A percentile compares a stretch with the other conserved stretches of the same genome.
phyloP scores from a whole-genome alignment of 2,797 vertebrate species.

The Notoglanidium macrostoma region DNA sequence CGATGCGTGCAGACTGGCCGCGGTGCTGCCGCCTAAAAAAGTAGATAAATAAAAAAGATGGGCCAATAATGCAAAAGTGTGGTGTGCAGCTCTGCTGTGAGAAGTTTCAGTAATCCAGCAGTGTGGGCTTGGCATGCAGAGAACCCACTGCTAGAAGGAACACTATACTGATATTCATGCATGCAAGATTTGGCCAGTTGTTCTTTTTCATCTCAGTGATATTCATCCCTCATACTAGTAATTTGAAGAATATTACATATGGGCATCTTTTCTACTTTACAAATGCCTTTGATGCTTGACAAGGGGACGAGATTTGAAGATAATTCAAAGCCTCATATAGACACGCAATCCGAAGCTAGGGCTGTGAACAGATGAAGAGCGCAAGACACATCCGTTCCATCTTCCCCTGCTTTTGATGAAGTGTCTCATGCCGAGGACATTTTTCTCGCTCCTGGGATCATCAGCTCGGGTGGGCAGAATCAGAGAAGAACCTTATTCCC shows the following conservation, averaged over 20 bases:
- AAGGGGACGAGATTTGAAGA: constrained; percentile 6
- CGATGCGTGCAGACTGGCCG: constrained; percentile 1
- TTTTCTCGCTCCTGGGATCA: constrained; percentile 27
- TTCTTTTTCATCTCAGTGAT: not conserved
- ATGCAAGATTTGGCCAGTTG: not conserved
- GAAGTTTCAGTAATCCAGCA: not conserved
- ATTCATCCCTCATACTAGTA: not conserved
- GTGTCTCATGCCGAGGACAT: constrained; percentile 17
- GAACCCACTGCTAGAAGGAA: constrained; percentile 10
- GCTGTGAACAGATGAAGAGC: constrained; percentile 28
- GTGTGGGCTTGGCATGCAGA: not conserved
- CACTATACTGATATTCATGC: not conserved
- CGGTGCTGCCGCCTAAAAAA: constrained; percentile 4
- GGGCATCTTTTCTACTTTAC: not conserved
- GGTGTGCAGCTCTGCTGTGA: constrained; percentile 9
- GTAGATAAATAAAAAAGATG: not conserved
- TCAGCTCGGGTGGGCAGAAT: constrained; percentile 3
- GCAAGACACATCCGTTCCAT: constrained; percentile 42
- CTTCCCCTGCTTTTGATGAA: constrained; percentile 39
- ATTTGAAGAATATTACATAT: not conserved
- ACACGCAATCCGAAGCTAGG: constrained; percentile 10
- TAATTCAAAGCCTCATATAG: constrained; percentile 37
- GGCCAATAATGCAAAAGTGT: constrained; percentile 13
- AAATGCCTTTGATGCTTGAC: constrained; percentile 14
- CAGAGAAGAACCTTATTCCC: constrained; percentile 1